phyloP scores from a whole-genome alignment of 2,888 invertebrate species.

The Folsomia candida region DNA sequence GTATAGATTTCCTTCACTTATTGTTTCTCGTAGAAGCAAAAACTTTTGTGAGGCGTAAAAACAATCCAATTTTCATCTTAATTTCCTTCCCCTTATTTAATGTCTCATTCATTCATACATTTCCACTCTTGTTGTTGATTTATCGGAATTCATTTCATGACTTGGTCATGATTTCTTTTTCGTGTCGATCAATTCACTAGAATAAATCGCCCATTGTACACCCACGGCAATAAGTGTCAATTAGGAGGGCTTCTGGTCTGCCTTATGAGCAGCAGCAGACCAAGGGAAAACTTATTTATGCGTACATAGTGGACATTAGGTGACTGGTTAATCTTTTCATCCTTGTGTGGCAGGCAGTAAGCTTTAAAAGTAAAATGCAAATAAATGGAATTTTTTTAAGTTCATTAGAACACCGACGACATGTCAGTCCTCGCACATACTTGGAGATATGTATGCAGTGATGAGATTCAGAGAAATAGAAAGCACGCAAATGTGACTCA shows the following conservation, averaged over 20 bases:
- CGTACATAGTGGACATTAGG: neutral
- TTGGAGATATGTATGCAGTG: neutral
- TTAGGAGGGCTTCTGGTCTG: neutral
- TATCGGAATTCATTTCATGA: neutral
- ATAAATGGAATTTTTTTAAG: neutral
- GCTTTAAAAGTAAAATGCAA: neutral
- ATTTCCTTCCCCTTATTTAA: no score
- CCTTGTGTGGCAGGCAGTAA: neutral
- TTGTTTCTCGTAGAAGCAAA: no score
- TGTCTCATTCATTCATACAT: neutral
- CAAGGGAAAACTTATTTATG: neutral
- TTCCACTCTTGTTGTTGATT: neutral
- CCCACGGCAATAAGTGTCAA: no score
- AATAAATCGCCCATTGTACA: neutral
- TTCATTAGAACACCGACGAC: neutral
- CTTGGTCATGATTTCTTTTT: neutral
- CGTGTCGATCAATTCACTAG: neutral
- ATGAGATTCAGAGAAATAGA: neutral
- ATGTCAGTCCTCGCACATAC: neutral
- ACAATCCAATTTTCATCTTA: no score
- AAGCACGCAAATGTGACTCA: neutral
- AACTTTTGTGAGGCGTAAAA: no score
- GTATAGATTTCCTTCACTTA: no score
- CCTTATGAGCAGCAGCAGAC: neutral
- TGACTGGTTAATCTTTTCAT: neutral